Conservation (phyloP, 2,797 vertebrate species). For the Sebastes itinus region DNA sequence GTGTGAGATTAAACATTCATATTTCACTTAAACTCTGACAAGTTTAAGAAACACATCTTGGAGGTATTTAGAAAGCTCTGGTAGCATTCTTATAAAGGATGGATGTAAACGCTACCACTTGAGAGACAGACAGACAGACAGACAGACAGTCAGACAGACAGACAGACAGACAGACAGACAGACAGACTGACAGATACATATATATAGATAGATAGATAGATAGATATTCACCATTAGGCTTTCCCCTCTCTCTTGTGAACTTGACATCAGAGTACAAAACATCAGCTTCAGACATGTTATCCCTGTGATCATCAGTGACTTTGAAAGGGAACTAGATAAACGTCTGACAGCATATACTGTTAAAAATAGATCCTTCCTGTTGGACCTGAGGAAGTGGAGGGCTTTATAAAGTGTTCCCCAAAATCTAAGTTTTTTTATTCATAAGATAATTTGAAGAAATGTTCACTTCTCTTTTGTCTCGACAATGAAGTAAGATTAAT, state of each 20-base stretch:
- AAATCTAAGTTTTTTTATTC: neutral
- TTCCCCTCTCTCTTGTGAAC: neutral
- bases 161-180: no score
- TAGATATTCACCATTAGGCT: slow-evolving; percentile 25
- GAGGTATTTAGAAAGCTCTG: neutral
- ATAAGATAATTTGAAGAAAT: neutral
- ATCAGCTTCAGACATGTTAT: slow-evolving; percentile 40
- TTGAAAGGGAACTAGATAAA: neutral
- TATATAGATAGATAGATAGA: neutral
- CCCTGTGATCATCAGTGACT: neutral
- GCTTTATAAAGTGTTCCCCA: neutral
- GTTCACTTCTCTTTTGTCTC: neutral
- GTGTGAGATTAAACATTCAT: fast-evolving
- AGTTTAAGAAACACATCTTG: neutral
- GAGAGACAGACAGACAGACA: neutral
- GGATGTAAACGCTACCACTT: neutral
- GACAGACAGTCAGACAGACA: neutral
- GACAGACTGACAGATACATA: no score
- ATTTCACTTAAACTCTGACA: neutral
- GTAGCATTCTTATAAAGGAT: neutral
- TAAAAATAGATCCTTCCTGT: neutral
- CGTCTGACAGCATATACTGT: fast-evolving
- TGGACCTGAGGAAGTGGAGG: fast-evolving
- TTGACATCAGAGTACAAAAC: slow-evolving; percentile 51
- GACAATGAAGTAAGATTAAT: neutral